Conservation (phyloP, 2,797 vertebrate species). For the Synanceia verrucosa region DNA sequence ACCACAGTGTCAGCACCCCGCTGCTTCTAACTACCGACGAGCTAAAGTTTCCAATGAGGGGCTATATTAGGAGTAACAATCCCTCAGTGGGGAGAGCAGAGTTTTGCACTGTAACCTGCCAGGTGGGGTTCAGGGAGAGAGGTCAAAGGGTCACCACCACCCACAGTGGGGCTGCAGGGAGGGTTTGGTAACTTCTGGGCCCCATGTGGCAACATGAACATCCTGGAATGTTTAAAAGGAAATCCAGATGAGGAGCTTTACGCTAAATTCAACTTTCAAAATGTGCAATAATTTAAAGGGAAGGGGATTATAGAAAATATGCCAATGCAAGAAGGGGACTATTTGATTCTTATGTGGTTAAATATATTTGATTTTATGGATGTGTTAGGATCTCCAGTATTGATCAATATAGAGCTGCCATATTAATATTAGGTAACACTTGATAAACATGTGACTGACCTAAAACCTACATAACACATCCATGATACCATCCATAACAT, state of each 20-base stretch:
- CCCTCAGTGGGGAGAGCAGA: slow-evolving; percentile 19
- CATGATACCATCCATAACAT: neutral
- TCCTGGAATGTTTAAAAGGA: slow-evolving; percentile 19
- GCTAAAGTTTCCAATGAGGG: slow-evolving; percentile 41
- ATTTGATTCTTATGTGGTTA: neutral
- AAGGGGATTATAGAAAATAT: neutral
- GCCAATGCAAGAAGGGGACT: neutral
- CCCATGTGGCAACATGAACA: slow-evolving; percentile 19
- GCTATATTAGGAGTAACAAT: slow-evolving; percentile 48
- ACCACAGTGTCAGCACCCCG: slow-evolving; percentile 4
- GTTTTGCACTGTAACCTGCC: slow-evolving; percentile 49
- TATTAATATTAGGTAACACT: neutral
- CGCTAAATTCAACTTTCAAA: neutral
- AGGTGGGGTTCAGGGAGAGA: slow-evolving; percentile 32
- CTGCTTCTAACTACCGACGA: slow-evolving; percentile 26
- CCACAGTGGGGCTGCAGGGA: slow-evolving; percentile 1
- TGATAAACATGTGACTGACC: slow-evolving; percentile 15
- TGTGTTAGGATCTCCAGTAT: neutral
- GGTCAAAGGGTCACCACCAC: slow-evolving; percentile 40
- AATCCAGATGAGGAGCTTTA: slow-evolving; percentile 1
- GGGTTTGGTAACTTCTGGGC: slow-evolving; percentile 4
- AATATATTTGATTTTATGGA: neutral
- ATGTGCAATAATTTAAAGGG: neutral
- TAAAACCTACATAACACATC: slow-evolving; percentile 10
- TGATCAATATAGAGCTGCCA: neutral